phyloP scores from a whole-genome alignment of 2,888 invertebrate genomes.

The Hydrotaea diabolus region DNA sequence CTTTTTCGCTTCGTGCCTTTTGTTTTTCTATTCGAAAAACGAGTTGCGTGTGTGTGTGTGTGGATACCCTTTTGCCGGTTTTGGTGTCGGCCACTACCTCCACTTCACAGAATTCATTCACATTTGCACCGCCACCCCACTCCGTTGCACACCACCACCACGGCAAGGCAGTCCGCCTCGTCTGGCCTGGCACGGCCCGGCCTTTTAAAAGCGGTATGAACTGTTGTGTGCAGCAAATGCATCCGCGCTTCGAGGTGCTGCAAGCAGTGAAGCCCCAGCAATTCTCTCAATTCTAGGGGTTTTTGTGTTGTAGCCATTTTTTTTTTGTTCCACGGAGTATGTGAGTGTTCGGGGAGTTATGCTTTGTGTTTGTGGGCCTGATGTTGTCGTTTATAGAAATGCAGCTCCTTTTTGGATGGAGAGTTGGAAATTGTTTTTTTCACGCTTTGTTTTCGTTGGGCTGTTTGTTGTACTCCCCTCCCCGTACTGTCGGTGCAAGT shows the following conservation, averaged over 20 bases:
- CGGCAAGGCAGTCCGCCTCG: no score
- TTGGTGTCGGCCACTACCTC: slow-evolving; percentile 46
- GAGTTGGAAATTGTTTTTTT: slow-evolving; percentile 55
- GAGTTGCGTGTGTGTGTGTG: slow-evolving; percentile 2
- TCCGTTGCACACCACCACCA: neutral
- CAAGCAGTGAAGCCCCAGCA: slow-evolving; percentile 61
- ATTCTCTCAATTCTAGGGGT: slow-evolving; percentile 41
- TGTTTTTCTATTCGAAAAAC: slow-evolving; percentile 28
- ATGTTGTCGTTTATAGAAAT: slow-evolving; percentile 57
- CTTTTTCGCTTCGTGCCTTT: slow-evolving; percentile 23
- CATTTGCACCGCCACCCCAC: slow-evolving; percentile 44
- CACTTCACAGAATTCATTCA: slow-evolving; percentile 66
- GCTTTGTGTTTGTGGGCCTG: slow-evolving; percentile 33
- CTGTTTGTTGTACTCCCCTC: neutral
- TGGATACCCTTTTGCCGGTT: slow-evolving; percentile 3
- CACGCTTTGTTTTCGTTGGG: slow-evolving; percentile 29
- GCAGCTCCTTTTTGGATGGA: slow-evolving; percentile 52
- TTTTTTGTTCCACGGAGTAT: no score
- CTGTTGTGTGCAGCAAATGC: slow-evolving; percentile 14
- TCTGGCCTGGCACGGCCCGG: neutral
- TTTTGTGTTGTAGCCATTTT: slow-evolving; percentile 8
- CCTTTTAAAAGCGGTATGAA: neutral
- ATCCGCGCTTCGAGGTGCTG: slow-evolving; percentile 7
- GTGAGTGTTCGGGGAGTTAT: slow-evolving; percentile 9
- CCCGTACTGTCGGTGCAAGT: no score